Base-by-base conservation (phyloP, 2,888 invertebrate species). In the Clunio marinus region DNA sequence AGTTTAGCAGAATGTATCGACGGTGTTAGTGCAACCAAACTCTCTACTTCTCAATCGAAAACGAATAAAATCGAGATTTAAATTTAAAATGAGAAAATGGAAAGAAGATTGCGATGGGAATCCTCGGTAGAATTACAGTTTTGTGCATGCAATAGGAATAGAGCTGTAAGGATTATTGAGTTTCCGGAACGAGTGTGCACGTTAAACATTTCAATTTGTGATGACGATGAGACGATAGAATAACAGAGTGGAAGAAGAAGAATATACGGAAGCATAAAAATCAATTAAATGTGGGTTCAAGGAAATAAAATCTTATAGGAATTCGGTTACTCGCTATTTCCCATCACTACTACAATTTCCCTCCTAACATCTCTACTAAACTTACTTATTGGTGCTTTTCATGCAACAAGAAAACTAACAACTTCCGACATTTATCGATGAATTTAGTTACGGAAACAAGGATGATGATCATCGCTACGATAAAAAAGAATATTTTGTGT, bases 271-370 rank as follows among this genome's bases (percentile, higher is more conserved):
- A 60, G 22, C 60, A 60, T 60, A 60, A 60, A 60, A 60, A 60
- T 60, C 60, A 60, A 60, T 60, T 60, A 60, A 24, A 60, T 60
- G 60, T 60, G 60, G 59, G 37, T 37, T 41, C 37, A 28, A 4
- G 58, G 60, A 60, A 37, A 37, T 60, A 60, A 60, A 60, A 41
- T 60, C 24, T 60, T 37, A 8, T 10, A 8, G 22, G 22, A 20
- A 51, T 20, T 41, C n/a, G 41, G 41, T 41, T 41, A 2, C 41
- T 41, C 41, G n/a, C 15, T 3, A n/a, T 2, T n/a, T n/a, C n/a
- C n/a, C n/a, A n/a, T n/a, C n/a, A n/a, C n/a, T n/a, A n/a, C n/a
- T n/a, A n/a, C n/a, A n/a, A n/a, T n/a, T n/a, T n/a, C n/a, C n/a
- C n/a, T n/a, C n/a, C n/a, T n/a, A n/a, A n/a, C n/a, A n/a, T n/a